Evolutionary conservation across 1,140 invertebrate species (phyloP), one percentile per base, ranked within the genome.

Genomic region (Polyergus mexicanus): DNA sequence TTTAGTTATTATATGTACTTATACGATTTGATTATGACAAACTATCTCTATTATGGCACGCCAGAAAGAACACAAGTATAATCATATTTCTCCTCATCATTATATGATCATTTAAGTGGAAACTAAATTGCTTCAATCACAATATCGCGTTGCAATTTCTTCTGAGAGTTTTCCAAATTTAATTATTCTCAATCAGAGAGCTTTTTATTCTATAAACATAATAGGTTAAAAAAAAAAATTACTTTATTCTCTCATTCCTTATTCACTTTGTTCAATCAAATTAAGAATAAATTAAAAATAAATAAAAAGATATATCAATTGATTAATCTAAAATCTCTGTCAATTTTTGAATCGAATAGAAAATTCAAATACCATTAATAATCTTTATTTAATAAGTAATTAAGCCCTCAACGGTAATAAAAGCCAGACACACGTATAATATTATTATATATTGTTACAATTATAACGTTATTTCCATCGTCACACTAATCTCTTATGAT

Each of bases 401-500:
- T 54, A 38, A 56, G 32, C 0, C 2, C 25, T 69, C n/a, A 32
- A 54, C 8, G 41, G 35, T 47, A 62, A 77, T 63, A 51, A 68
- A 76, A 78, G 41, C 41, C 47, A 51, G 25, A 25, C 58, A 22
- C 38, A 19, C 22, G 6, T 44, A 8, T 41, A 62, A 22, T 60
- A 13, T 32, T 38, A 22, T 32, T 35, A 28, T 16, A 32, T 38
- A 22, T 32, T 35, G 38, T 35, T 35, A 41, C 62, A 28, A 78
- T 66, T 66, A 19, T 78, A 66, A 62, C 22, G 28, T 47, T 51
- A 66, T 66, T 47, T 66, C 28, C n/a, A 32, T 65, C 22, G 28
- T 65, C 74, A 38, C 41, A 65, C 16, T 65, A 65, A 77, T 78
- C n/a, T 54, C 35, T 22, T 80, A 38, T 54, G 35, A 68, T 68